Evolutionary conservation across 2,888 invertebrate genomes (phyloP), one percentile per base, ranked within the genome.

Genomic region (Sylvicola cinctus): DNA sequence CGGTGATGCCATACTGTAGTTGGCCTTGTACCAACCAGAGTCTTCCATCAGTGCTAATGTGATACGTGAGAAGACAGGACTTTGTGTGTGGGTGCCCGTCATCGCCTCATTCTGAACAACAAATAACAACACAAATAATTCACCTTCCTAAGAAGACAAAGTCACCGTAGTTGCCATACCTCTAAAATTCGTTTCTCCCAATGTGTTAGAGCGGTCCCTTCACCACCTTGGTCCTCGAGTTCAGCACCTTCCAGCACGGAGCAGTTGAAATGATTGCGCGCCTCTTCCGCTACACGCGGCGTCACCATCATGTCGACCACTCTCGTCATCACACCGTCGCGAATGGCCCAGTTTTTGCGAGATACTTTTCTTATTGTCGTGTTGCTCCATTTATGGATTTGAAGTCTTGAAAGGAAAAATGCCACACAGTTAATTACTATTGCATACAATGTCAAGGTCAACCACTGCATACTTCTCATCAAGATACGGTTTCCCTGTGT

Each of bases 161-260:
- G 17, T 39, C n/a, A n/a, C n/a, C n/a, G n/a, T n/a, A n/a, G n/a
- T n/a, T n/a, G 13, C 39, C 50, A 54, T 48, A 90, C 91, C 70
- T 98, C 98, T 54, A 96, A 90, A 2, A 96, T 75, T 35, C 98
- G 62, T 52, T 99, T 99, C 59, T 99, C 98, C 96, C 96, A 98
- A 52, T 99, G 98, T 0, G 96, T 96, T 30, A 95, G 62, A 0
- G 85, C 80, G 0, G 98, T 98, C 1, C 98, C 98, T 44, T 95
- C 90, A 12, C 88, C 90, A 0, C 96, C 96, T 60, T 98, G 96
- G 60, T 98, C 91, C 60, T 98, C 96, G 29, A 98, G 55, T 53
- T 98, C 96, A 0, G 95, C 96, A 1, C 96, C 96, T 59, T 95
- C 95, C 23, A 98, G 57, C 27, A 65, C 60, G 0, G 73, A 63